These are phyloP conservation scores for Disparrhopalites patrizii DNA, from an alignment of 2,888 invertebrate genomes.

Conservation along the genomic window DNA sequence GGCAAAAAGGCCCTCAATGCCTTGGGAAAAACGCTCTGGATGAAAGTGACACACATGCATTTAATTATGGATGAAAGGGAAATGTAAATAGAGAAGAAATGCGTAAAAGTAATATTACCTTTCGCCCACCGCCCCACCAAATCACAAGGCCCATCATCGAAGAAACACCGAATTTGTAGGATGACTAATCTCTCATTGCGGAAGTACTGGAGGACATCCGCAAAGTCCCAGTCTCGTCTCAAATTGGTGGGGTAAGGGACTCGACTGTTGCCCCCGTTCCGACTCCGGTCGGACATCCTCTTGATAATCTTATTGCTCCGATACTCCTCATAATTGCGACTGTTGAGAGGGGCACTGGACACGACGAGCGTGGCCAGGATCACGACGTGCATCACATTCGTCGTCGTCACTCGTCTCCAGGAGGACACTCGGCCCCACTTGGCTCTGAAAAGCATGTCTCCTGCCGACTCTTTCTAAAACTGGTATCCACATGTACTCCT, in stretches of 20 bases:
- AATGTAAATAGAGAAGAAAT: too few species aligned
- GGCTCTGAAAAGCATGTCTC: too few species aligned
- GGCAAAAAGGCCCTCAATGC: too few species aligned
- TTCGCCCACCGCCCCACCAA: slow-evolving; percentile 17
- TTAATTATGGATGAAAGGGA: too few species aligned
- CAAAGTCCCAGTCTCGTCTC: slow-evolving; percentile 24
- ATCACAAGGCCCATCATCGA: slow-evolving; percentile 27
- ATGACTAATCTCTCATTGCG: slow-evolving; percentile 27
- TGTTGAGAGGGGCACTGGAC: slow-evolving; percentile 16
- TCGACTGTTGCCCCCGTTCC: not conserved
- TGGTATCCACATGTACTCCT: too few species aligned
- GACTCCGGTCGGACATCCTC: slow-evolving; percentile 12
- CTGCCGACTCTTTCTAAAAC: too few species aligned
- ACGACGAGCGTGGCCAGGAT: slow-evolving; percentile 7
- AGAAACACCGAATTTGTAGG: slow-evolving; percentile 26
- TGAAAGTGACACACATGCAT: too few species aligned
- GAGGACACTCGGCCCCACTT: too few species aligned
- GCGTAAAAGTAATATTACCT: too few species aligned
- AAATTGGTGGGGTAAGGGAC: not conserved
- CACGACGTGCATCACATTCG: not conserved
- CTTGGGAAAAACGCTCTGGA: too few species aligned
- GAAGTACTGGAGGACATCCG: slow-evolving; percentile 26
- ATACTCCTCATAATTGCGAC: slow-evolving; percentile 24
- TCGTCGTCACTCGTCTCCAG: not conserved
- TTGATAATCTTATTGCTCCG: slow-evolving; percentile 7